Percentiles rank a stretch among this genome's conserved stretches.
Conservation (phyloP, 2,888 invertebrate species). For the Dicyrtomina minuta region DNA sequence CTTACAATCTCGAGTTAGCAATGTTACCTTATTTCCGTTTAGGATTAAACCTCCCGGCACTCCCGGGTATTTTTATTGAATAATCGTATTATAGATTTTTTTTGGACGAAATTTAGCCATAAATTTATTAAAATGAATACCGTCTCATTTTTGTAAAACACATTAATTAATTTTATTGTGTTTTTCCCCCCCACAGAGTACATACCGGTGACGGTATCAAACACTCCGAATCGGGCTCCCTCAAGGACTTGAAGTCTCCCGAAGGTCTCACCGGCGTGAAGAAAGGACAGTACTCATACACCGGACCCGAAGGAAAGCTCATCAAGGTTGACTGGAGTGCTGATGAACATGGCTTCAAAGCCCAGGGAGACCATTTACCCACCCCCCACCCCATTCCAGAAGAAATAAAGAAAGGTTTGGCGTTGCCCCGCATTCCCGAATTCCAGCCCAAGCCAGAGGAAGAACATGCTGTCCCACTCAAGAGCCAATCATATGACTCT, state of each 20-base stretch:
- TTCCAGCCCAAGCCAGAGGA: conserved; percentile 1
- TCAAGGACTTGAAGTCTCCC: conserved; percentile 22
- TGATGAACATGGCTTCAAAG: conserved; percentile 40
- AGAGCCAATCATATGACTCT: not conserved
- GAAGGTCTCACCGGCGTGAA: conserved; percentile 38
- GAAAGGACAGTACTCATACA: conserved; percentile 36
- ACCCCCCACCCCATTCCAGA: conserved; percentile 29
- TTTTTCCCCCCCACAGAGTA: conserved; percentile 24
- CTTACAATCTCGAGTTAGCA: conserved; percentile 43
- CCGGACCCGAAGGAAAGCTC: conserved; percentile 33
- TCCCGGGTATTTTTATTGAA: not conserved
- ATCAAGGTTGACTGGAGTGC: conserved; percentile 36
- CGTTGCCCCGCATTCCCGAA: conserved; percentile 27
- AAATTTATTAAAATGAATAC: no score
- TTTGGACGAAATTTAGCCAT: no score
- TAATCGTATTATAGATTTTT: not conserved
- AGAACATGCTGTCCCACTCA: no score
- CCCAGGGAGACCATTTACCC: conserved; percentile 39
- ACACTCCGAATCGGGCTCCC: conserved; percentile 25
- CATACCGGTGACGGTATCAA: conserved; percentile 29
- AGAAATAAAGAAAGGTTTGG: conserved; percentile 33
- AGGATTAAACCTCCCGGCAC: not conserved
- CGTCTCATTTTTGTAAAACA: no score
- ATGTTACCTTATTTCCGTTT: not conserved
- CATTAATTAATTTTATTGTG: no score